phyloP scores from a whole-genome alignment of 2,888 invertebrate genomes.

The Apomyelois bistriatella region DNA sequence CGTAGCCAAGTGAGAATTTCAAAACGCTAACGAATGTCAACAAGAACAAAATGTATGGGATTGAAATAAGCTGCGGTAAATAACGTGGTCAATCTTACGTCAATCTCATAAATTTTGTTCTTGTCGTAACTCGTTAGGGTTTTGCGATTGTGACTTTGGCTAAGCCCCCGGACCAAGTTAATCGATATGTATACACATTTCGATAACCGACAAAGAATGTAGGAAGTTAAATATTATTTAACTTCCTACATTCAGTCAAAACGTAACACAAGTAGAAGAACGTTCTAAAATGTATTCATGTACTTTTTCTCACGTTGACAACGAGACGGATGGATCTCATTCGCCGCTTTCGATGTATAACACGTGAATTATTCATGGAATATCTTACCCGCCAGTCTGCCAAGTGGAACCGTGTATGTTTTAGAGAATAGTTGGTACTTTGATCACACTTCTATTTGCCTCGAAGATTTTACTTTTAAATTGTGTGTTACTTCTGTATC shows the following conservation, averaged over 20 bases:
- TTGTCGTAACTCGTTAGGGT: no score
- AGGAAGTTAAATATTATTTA: no score
- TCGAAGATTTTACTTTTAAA: constrained; percentile 22
- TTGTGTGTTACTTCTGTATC: constrained; percentile 11
- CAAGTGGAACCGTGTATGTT: constrained; percentile 57
- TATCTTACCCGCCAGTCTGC: constrained; percentile 57
- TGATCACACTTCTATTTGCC: constrained; percentile 36
- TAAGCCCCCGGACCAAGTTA: no score
- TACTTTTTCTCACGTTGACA: constrained; percentile 31
- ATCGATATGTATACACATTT: no score
- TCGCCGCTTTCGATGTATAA: constrained; percentile 57
- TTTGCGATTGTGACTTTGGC: no score
- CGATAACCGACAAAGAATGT: no score
- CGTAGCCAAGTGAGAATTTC: no score
- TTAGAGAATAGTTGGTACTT: constrained; percentile 40
- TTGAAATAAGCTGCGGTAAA: no score
- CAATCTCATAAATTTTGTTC: no score
- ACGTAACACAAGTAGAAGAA: not conserved
- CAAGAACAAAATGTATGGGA: no score
- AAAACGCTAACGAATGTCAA: no score
- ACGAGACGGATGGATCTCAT: constrained; percentile 47
- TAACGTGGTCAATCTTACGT: no score
- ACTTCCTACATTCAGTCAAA: not conserved
- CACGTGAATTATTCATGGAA: constrained; percentile 71
- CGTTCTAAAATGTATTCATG: constrained; percentile 30